Conservation (phyloP, 2,113 vertebrate genomes). For the Miniopterus natalensis region DNA sequence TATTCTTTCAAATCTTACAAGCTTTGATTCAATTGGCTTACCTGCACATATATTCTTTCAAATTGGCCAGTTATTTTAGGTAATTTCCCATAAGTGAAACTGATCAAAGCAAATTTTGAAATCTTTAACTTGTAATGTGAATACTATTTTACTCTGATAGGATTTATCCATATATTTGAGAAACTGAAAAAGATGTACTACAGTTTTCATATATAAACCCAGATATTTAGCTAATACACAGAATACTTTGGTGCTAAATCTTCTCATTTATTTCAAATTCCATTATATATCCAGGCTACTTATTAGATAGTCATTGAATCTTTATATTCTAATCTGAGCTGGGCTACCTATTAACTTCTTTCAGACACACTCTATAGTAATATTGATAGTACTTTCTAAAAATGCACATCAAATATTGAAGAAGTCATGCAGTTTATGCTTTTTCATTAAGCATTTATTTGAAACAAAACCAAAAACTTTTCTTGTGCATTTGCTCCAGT, state of each 20-base stretch:
- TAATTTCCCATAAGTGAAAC: background rate
- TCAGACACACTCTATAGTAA: background rate
- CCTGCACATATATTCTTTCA: background rate
- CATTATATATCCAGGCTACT: background rate
- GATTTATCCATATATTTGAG: background rate
- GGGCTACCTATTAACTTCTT: background rate
- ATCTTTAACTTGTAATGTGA: background rate
- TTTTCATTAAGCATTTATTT: background rate
- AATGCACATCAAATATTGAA: background rate
- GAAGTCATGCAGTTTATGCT: background rate
- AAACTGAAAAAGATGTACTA: conserved; percentile 14
- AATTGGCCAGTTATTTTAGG: background rate
- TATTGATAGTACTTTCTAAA: background rate
- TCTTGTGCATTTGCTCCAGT: background rate
- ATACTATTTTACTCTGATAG: background rate
- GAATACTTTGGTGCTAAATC: background rate
- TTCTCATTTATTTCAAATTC: background rate
- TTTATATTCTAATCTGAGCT: background rate
- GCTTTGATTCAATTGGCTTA: background rate
- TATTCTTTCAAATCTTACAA: background rate
- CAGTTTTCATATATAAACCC: background rate
- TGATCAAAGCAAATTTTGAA: background rate
- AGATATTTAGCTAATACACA: background rate
- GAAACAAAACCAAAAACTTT: background rate
- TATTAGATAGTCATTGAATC: background rate